Evolutionary conservation across 2,888 invertebrate species (phyloP).

Genomic region (Lobophora halterata): DNA sequence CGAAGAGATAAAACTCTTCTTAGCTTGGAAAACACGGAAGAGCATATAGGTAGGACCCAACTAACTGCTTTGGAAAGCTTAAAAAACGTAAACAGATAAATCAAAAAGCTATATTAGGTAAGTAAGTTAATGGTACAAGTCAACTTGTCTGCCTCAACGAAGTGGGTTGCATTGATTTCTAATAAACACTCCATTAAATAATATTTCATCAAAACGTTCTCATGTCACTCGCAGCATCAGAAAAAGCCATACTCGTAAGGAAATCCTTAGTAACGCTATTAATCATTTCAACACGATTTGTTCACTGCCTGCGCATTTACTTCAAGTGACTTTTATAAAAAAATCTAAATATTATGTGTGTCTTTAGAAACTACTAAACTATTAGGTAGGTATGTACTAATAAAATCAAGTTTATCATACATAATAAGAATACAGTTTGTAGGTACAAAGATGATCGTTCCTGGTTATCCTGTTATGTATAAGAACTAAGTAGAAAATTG

Average conservation of each 20-base stretch:
- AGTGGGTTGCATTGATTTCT: no score
- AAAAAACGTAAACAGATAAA: no score
- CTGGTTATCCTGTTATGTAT: no score
- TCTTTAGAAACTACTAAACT: slow-evolving; percentile 3
- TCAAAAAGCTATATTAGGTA: background rate
- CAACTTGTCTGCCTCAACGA: no score
- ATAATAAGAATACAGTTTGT: no score
- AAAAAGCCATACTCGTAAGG: slow-evolving; percentile 9
- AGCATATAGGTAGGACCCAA: no score
- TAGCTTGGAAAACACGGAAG: slow-evolving; percentile 1
- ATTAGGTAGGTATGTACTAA: no score
- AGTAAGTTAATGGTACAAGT: background rate
- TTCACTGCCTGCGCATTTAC: slow-evolving; percentile 24
- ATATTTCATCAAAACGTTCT: slow-evolving; percentile 8
- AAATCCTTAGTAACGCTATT: slow-evolving; percentile 19
- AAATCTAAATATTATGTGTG: slow-evolving; percentile 6
- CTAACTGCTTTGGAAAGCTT: no score
- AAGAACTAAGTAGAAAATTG: no score
- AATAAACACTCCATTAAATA: slow-evolving; percentile 2
- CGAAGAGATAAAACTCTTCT: slow-evolving; percentile 24
- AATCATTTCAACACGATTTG: slow-evolving; percentile 29
- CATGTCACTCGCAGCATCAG: slow-evolving; percentile 11
- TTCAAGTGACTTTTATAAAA: slow-evolving; percentile 9
- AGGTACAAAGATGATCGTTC: background rate
- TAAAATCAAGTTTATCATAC: no score